Percentiles rank a stretch among this genome's conserved stretches.
Evolutionary conservation across 2,888 invertebrate genomes (phyloP).

Genomic region (Drosophila mimica): DNA sequence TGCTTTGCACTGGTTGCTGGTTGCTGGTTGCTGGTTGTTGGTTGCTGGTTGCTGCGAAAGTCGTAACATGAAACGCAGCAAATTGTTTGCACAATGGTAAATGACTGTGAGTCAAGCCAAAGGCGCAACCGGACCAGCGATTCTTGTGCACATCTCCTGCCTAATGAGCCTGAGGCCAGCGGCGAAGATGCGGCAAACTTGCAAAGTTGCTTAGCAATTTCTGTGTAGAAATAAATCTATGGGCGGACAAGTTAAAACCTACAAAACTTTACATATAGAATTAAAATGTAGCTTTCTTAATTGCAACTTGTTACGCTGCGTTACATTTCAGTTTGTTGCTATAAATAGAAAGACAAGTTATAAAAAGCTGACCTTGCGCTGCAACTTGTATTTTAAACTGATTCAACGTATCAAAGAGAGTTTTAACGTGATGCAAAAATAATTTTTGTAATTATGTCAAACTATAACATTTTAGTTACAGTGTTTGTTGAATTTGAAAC

Average conservation of each 20-base stretch:
- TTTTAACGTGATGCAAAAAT: background rate
- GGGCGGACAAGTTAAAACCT: conserved; percentile 27
- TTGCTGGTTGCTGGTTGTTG: conserved; percentile 1
- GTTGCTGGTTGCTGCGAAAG: conserved; percentile 55
- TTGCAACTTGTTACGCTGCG: conserved; percentile 15
- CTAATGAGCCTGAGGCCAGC: conserved; percentile 11
- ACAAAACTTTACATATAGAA: conserved; percentile 21
- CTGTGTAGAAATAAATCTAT: conserved; percentile 34
- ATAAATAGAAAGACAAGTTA: conserved; percentile 27
- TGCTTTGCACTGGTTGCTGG: conserved; percentile 46
- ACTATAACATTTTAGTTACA: background rate
- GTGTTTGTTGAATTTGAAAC: background rate
- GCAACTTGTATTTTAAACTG: background rate
- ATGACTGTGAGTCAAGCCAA: conserved; percentile 51
- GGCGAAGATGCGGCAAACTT: conserved; percentile 21
- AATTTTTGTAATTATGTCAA: background rate
- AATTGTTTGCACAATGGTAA: conserved; percentile 71
- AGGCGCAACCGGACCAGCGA: conserved; percentile 32
- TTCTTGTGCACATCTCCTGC: conserved; percentile 24
- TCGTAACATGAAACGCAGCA: conserved; percentile 76
- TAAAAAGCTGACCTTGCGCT: background rate
- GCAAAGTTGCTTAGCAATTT: conserved; percentile 19
- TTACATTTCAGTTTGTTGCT: conserved; percentile 5
- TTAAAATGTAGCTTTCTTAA: conserved; percentile 34
- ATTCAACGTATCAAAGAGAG: background rate